Conservation (phyloP, 2,888 invertebrate genomes). For the Philereme transversata region DNA sequence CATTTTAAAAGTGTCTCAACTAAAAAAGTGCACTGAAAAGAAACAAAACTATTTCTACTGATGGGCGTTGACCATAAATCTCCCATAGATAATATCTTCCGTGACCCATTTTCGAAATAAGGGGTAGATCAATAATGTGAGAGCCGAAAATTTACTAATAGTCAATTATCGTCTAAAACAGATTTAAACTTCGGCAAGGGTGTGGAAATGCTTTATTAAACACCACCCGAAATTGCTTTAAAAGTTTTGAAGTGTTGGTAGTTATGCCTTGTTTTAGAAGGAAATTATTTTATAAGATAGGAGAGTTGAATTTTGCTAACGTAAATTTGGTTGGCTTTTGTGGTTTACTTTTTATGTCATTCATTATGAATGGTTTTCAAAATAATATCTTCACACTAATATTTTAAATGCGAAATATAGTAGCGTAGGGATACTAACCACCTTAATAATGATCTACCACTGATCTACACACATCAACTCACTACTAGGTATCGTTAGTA, state of each 20-base stretch:
- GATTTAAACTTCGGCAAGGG: constrained; percentile 48
- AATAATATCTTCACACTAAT: too few species aligned
- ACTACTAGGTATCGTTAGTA: too few species aligned
- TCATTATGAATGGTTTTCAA: too few species aligned
- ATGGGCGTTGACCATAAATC: constrained; percentile 3
- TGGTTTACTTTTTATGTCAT: too few species aligned
- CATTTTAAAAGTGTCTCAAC: too few species aligned
- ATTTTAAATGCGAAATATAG: too few species aligned
- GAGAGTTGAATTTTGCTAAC: not conserved
- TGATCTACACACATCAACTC: too few species aligned
- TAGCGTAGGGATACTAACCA: too few species aligned
- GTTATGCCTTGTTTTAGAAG: constrained; percentile 20
- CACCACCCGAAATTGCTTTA: constrained; percentile 41
- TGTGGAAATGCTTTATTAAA: constrained; percentile 49
- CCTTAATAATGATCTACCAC: too few species aligned
- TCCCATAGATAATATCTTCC: constrained; percentile 14
- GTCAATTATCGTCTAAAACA: constrained; percentile 49
- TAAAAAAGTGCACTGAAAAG: too few species aligned
- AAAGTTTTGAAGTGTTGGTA: constrained; percentile 40
- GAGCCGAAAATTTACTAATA: constrained; percentile 45
- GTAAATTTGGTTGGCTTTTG: too few species aligned
- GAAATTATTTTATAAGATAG: constrained; percentile 19
- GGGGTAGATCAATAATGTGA: constrained; percentile 43
- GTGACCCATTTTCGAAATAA: constrained; percentile 32
- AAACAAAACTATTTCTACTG: too few species aligned